Evolutionary conservation across 2,113 vertebrate genomes (phyloP).

Genomic region (Marmota flaviventris): DNA sequence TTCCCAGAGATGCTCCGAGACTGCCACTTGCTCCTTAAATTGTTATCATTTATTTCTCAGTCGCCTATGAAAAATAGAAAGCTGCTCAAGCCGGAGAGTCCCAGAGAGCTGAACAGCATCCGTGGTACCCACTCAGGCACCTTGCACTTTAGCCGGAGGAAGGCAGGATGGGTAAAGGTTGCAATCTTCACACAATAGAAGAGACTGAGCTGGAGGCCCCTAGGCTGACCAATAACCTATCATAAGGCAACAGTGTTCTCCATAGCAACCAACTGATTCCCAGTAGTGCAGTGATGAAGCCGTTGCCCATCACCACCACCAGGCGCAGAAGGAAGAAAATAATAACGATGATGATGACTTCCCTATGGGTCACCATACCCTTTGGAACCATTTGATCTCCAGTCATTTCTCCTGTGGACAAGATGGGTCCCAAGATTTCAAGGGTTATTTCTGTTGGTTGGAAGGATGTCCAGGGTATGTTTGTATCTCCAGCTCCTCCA

Average conservation of each 20-base stretch:
- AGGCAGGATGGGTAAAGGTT: constrained; percentile 37
- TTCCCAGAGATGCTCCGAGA: neutral
- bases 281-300: neutral
- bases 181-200: constrained; percentile 62
- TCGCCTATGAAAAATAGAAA: constrained; percentile 48
- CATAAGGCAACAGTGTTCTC: neutral
- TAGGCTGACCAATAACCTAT: constrained; percentile 59
- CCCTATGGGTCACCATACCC: neutral
- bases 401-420: neutral
- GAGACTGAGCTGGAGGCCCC: neutral
- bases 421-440: neutral
- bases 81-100: constrained; percentile 27
- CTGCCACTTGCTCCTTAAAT: neutral
- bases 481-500: neutral
- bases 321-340: constrained; percentile 35
- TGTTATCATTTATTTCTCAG: neutral
- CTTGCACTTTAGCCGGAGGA: constrained; percentile 48
- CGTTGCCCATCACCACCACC: neutral
- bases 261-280: constrained; percentile 1
- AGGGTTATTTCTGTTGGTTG: neutral
- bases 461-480: neutral
- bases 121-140: neutral
- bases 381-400: neutral
- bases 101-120: neutral
- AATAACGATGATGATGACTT: neutral